Conservation (phyloP, 2,797 vertebrate genomes). For the Spinibarbus caldwelli region DNA sequence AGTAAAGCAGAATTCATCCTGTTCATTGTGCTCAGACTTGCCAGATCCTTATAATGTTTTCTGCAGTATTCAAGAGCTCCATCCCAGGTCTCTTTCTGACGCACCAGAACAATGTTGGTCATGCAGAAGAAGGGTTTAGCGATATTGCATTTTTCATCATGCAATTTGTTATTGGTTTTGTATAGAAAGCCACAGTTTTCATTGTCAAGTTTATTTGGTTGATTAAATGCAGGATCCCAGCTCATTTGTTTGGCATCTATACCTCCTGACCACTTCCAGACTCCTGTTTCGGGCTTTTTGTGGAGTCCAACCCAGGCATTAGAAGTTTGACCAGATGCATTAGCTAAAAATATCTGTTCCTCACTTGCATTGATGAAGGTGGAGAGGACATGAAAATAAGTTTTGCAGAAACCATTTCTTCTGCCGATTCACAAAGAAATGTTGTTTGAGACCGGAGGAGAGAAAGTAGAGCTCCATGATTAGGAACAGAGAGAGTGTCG, state of each 20-base stretch:
- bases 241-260: neutral
- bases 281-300: rapidly evolving
- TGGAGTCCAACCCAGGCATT: constrained; percentile 37
- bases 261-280: constrained; percentile 21
- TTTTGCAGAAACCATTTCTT: constrained; percentile 15
- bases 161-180: rapidly evolving
- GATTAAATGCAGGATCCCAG: neutral
- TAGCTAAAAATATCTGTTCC: neutral
- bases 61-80: constrained; percentile 48
- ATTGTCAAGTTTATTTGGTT: rapidly evolving
- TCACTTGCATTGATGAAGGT: neutral
- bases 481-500: neutral
- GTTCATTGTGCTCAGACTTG: constrained; percentile 18
- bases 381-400: constrained; percentile 5
- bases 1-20: constrained; percentile 19
- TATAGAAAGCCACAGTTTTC: neutral
- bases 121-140: constrained; percentile 33
- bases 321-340: neutral
- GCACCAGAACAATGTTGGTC: neutral
- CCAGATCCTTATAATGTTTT: constrained; percentile 33
- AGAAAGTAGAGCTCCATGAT: constrained; percentile 29
- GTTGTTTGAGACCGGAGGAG: constrained; percentile 12
- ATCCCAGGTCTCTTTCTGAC: constrained; percentile 9
- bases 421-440: neutral
- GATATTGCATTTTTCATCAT: neutral